Conservation (phyloP, 2,888 invertebrate species). For the Hypolimnas misippus region DNA sequence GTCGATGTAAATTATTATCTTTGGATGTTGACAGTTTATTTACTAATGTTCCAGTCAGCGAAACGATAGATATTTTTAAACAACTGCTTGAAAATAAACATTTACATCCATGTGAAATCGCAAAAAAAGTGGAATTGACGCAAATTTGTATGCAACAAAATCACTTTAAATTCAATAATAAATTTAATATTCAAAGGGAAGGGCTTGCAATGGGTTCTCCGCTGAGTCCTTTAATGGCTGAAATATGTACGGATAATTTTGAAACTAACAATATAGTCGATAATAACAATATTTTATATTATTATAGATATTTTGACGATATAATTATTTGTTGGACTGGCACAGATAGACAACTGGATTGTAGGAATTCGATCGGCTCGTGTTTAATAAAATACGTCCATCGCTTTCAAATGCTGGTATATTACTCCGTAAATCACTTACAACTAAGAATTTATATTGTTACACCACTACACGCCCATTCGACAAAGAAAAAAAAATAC, state of each 20-base stretch:
- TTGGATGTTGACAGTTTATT: neutral
- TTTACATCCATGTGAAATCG: neutral
- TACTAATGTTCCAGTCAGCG: neutral
- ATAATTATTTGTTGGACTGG: no score
- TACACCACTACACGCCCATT: no score
- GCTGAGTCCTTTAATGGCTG: neutral
- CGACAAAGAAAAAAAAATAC: no score
- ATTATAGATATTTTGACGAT: neutral
- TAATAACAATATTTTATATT: constrained; percentile 3
- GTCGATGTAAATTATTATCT: neutral
- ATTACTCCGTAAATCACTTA: no score
- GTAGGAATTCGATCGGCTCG: no score
- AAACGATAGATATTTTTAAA: neutral
- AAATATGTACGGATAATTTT: neutral
- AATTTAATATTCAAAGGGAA: neutral
- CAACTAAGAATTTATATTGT: no score
- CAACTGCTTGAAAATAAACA: neutral
- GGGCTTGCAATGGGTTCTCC: neutral
- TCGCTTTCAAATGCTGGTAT: no score
- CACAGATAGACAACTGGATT: no score
- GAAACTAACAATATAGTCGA: neutral
- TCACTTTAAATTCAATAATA: neutral
- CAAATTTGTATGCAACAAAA: constrained; percentile 2
- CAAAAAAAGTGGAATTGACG: no score
- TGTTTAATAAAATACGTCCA: no score